Evolutionary conservation across 2,888 invertebrate species (phyloP).

Genomic region (Sphaerophoria taeniata): DNA sequence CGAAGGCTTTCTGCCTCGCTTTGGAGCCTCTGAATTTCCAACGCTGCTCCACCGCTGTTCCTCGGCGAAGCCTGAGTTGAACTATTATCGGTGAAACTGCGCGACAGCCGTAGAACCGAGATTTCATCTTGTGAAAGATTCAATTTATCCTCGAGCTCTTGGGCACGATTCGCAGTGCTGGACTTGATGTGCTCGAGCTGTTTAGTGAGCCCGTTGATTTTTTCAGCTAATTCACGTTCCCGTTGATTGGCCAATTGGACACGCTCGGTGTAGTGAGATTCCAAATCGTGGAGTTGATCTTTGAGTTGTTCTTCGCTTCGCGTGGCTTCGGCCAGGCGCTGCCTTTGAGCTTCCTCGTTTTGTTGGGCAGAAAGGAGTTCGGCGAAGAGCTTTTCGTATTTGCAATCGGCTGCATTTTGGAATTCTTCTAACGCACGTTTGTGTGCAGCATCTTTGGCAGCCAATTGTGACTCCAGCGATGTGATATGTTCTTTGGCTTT

Average conservation of each 20-base stretch:
- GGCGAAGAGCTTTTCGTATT: conserved; percentile 78
- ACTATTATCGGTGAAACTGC: conserved; percentile 75
- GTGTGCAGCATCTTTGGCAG: conserved; percentile 78
- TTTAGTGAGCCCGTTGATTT: conserved; percentile 78
- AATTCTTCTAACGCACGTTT: conserved; percentile 78
- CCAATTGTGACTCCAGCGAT: conserved; percentile 79
- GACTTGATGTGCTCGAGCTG: conserved; percentile 79
- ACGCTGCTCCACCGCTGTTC: conserved; percentile 75
- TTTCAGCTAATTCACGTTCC: conserved; percentile 80
- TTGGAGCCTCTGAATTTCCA: conserved; percentile 83
- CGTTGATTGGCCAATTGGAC: conserved; percentile 77
- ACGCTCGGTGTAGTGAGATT: conserved; percentile 77
- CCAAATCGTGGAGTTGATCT: conserved; percentile 78
- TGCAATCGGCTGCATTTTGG: conserved; percentile 77
- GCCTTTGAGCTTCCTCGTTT: conserved; percentile 78
- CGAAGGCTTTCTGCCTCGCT: conserved; percentile 92
- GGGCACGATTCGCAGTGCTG: conserved; percentile 78
- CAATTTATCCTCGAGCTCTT: conserved; percentile 81
- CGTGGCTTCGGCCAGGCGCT: conserved; percentile 77
- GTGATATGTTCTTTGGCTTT: conserved; percentile 79
- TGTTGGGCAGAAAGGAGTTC: conserved; percentile 82
- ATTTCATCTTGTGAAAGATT: conserved; percentile 81
- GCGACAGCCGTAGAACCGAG: conserved; percentile 76
- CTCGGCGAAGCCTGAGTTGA: conserved; percentile 77
- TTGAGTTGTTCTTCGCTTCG: conserved; percentile 78